Conservation (phyloP, 2,797 vertebrate species). For the Rousettus madagascariensis region DNA sequence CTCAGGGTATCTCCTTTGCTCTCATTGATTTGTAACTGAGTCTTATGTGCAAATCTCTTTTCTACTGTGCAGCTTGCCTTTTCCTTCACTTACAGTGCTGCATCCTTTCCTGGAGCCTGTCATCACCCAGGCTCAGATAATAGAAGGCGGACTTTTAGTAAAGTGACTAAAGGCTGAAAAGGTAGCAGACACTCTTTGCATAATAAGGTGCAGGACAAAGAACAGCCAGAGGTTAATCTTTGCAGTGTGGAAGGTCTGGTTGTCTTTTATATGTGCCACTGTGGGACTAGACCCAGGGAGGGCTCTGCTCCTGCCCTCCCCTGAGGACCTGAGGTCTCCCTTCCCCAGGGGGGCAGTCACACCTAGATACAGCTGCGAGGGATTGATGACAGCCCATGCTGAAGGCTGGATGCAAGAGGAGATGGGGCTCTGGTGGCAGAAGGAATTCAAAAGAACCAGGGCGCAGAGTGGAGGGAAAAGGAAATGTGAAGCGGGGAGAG, state of each 20-base stretch:
- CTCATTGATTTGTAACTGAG: neutral
- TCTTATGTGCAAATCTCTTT: neutral
- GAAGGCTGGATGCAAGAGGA: neutral
- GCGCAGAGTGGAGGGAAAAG: neutral
- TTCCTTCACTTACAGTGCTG: neutral
- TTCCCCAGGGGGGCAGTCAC: neutral
- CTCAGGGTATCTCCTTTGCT: neutral
- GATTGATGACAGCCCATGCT: accelerated
- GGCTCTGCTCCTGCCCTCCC: neutral
- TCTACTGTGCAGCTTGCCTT: neutral
- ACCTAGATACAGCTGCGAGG: neutral
- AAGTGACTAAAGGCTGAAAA: neutral
- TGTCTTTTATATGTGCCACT: accelerated
- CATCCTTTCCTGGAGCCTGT: neutral
- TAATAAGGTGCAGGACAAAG: neutral
- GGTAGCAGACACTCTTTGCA: neutral
- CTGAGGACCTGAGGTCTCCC: neutral
- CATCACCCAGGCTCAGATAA: neutral
- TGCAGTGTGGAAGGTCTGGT: neutral
- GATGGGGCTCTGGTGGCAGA: neutral
- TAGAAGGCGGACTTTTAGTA: neutral
- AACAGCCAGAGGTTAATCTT: neutral
- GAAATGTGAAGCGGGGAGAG: accelerated
- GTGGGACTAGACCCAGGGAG: neutral
- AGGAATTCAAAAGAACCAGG: neutral